These are phyloP conservation scores for Phocoena sinus DNA, from an alignment of 2,113 vertebrate genomes.

Conservation along the genomic window DNA sequence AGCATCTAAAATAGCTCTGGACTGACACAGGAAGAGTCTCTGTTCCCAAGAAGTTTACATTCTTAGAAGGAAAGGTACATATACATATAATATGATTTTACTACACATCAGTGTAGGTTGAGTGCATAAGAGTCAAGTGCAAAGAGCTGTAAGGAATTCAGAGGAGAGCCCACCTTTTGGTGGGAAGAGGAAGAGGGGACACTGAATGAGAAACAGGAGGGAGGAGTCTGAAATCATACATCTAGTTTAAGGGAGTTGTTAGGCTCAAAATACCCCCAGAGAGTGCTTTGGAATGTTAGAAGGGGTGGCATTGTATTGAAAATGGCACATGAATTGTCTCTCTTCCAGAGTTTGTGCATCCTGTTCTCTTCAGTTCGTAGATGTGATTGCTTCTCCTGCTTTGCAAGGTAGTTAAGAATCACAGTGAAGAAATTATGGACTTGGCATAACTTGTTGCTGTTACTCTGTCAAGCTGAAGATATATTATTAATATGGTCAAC, in stretches of 20 bases:
- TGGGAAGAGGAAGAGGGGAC: not conserved
- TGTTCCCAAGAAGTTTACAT: not conserved
- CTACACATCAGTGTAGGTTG: not conserved
- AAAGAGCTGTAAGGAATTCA: not conserved
- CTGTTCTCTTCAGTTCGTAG: constrained; percentile 69
- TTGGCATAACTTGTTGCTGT: not conserved
- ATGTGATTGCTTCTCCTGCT: constrained; percentile 26
- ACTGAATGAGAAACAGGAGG: not conserved
- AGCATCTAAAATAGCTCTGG: not conserved
- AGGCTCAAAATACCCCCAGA: not conserved
- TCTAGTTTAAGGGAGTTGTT: not conserved
- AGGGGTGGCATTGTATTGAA: constrained; percentile 21
- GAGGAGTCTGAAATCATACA: not conserved
- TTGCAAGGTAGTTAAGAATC: constrained; percentile 53
- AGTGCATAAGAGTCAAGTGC: not conserved
- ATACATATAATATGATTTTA: not conserved
- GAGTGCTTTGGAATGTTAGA: constrained; percentile 45
- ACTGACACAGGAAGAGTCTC: not conserved
- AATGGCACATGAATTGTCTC: constrained; percentile 40
- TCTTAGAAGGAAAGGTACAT: not conserved
- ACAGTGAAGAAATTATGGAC: constrained; percentile 42
- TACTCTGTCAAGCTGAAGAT: not conserved
- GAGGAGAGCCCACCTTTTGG: not conserved
- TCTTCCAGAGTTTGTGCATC: constrained; percentile 72
- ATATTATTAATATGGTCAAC: not conserved